Evolutionary conservation across 2,113 vertebrate genomes (phyloP).

Genomic region (Shinisaurus crocodilurus): DNA sequence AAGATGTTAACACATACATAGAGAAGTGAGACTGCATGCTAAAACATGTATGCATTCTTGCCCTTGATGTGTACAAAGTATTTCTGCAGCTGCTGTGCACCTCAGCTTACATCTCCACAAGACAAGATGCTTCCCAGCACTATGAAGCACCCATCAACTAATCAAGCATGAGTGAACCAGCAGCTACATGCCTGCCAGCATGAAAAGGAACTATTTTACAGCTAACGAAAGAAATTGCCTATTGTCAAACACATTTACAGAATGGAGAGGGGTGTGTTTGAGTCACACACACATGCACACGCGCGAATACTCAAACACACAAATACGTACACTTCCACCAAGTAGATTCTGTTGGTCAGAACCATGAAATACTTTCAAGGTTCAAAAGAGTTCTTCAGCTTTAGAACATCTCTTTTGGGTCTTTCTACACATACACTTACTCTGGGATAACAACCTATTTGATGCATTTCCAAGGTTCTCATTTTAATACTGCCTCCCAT

Average conservation of each 20-base stretch:
- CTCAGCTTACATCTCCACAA: not conserved
- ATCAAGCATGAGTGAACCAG: constrained; percentile 11
- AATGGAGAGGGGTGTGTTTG: not conserved
- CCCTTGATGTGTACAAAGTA: not conserved
- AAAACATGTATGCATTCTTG: not conserved
- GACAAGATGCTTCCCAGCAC: not conserved
- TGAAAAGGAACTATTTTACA: not conserved
- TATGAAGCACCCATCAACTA: not conserved
- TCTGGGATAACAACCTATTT: not conserved
- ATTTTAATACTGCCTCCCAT: not conserved
- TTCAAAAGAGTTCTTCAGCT: not conserved
- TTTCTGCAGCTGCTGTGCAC: not conserved
- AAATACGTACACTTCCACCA: not conserved
- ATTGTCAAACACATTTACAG: not conserved
- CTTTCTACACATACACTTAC: not conserved
- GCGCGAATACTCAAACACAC: not conserved
- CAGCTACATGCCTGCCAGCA: not conserved
- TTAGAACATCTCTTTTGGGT: not conserved
- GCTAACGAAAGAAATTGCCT: not conserved
- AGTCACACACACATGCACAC: not conserved
- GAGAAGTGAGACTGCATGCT: not conserved
- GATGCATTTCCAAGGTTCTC: not conserved
- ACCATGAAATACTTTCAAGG: too few relatives aligned
- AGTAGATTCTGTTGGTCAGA: not conserved
- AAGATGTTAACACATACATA: not conserved